A percentile compares a stretch with the other conserved stretches of the same genome.
Evolutionary conservation across 1,140 invertebrate species (phyloP).

Genomic region (Hycleus phaleratus): DNA sequence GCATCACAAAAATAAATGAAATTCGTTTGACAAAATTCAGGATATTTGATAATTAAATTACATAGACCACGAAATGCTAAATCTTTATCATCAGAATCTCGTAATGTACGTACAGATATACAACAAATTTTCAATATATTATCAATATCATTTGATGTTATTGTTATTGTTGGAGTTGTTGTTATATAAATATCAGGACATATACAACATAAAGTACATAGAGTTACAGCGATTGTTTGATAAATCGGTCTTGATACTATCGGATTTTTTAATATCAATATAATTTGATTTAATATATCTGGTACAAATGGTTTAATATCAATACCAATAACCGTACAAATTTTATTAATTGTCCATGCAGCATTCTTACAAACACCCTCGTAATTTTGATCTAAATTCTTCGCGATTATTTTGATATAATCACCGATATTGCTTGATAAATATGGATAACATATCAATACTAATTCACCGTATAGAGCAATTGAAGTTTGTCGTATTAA

Average conservation of each 20-base stretch:
- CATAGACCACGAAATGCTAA: constrained; percentile 98
- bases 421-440: constrained; percentile 87
- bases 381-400: constrained; percentile 93
- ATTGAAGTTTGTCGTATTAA: constrained; percentile 98
- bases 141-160: constrained; percentile 90
- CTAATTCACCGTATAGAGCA: constrained; percentile 93
- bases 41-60: constrained; percentile 45
- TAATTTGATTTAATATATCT: constrained; percentile 31
- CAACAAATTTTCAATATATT: constrained; percentile 99
- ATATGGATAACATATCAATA: constrained; percentile 96
- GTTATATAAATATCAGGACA: constrained; percentile 80
- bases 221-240: constrained; percentile 83
- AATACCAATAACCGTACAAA: constrained; percentile 84
- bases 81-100: constrained; percentile 99
- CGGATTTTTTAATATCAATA: constrained; percentile 20
- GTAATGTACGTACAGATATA: constrained; percentile 89
- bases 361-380: constrained; percentile 99
- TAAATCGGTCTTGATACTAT: constrained; percentile 31
- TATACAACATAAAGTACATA: constrained; percentile 99
- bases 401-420: constrained; percentile 89
- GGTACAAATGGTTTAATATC: constrained; percentile 31
- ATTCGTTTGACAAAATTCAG: constrained; percentile 32
- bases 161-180: constrained; percentile 53
- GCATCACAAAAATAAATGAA: constrained; percentile 40
- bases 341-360: constrained; percentile 97